A percentile compares a stretch with the other conserved stretches of the same genome.
phyloP scores from a whole-genome alignment of 37 sponge, comb jelly and placozoan species.

The Trichoplax adhaerens region DNA sequence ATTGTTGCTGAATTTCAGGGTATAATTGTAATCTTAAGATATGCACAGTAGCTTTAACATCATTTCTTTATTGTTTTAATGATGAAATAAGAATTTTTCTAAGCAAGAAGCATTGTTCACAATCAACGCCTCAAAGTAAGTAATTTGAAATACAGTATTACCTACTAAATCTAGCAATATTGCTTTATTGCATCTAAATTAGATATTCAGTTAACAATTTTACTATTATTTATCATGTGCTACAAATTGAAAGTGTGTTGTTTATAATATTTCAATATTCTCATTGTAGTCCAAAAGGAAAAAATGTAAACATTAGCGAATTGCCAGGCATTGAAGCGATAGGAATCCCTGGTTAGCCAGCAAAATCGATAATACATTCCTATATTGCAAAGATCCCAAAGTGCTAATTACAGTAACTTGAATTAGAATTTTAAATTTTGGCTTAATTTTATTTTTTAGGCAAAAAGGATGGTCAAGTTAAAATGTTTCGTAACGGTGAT shows the following conservation, averaged over 20 bases:
- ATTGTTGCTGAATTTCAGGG: not conserved
- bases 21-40: conserved; percentile 20
- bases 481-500: conserved; percentile 35
- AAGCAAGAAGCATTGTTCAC: too few relatives aligned
- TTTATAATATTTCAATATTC: too few relatives aligned
- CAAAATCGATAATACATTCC: not conserved
- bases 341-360: conserved; percentile 19
- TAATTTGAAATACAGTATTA: too few relatives aligned
- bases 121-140: too few relatives aligned
- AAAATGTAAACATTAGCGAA: conserved; percentile 10
- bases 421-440: not conserved
- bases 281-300: too few relatives aligned
- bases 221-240: too few relatives aligned
- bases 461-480: conserved; percentile 35
- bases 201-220: too few relatives aligned
- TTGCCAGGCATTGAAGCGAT: conserved; percentile 36
- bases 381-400: not conserved
- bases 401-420: too few relatives aligned
- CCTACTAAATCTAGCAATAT: too few relatives aligned
- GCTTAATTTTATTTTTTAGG: conserved; percentile 10
- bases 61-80: not conserved
- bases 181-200: too few relatives aligned
- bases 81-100: too few relatives aligned
- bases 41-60: not conserved
- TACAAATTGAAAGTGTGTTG: too few relatives aligned